These are phyloP conservation scores for Teleogryllus oceanicus DNA, from an alignment of 2,888 invertebrate species.

Conservation along the genomic window DNA sequence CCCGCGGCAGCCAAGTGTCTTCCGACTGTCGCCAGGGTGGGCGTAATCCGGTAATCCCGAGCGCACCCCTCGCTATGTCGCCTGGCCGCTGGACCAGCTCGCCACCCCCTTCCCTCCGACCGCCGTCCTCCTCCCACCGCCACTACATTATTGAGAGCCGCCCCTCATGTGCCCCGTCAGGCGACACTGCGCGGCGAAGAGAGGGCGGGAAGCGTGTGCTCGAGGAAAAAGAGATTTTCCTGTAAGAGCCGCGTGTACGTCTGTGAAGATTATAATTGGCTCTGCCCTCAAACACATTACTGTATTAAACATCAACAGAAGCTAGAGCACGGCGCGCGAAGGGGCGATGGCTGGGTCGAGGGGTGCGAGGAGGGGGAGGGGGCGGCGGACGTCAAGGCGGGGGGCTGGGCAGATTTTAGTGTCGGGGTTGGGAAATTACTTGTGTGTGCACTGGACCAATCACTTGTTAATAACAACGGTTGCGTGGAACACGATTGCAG, in stretches of 20 bases:
- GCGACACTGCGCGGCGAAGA: background rate
- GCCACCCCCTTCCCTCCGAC: background rate
- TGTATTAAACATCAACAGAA: slow-evolving; percentile 29
- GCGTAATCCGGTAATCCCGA: background rate
- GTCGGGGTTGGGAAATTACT: slow-evolving; percentile 9
- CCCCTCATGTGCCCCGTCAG: background rate
- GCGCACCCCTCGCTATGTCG: background rate
- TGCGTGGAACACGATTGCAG: background rate
- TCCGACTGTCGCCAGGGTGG: background rate
- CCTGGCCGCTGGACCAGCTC: background rate
- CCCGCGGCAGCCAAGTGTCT: background rate
- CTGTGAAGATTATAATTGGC: slow-evolving; percentile 31
- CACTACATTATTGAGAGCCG: background rate
- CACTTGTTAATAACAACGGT: slow-evolving; percentile 31
- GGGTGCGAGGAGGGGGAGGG: background rate
- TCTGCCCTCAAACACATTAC: slow-evolving; percentile 31
- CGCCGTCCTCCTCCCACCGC: background rate
- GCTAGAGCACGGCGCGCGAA: background rate
- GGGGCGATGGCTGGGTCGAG: background rate
- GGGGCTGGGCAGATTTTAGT: background rate
- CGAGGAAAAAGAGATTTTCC: background rate
- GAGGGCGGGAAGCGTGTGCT: background rate
- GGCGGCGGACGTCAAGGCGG: background rate
- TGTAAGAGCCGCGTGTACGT: background rate
- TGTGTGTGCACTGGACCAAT: slow-evolving; percentile 29